Percentiles rank a stretch among this genome's conserved stretches.
phyloP scores from a whole-genome alignment of 2,113 vertebrate genomes.

The Baryphthengus martii region DNA sequence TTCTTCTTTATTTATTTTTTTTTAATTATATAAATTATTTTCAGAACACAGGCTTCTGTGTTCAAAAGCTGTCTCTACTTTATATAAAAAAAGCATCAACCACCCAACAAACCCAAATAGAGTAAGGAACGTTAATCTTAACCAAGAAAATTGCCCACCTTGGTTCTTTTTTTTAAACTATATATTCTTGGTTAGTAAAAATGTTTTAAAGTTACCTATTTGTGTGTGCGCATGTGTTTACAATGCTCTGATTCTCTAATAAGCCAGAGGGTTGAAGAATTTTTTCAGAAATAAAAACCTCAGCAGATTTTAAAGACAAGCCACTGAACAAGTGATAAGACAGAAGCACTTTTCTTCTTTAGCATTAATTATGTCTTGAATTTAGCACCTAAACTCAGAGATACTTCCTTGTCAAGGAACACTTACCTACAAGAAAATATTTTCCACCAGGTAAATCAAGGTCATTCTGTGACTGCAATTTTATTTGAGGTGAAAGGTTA shows the following conservation, averaged over 20 bases:
- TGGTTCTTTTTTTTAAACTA: neutral
- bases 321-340: neutral
- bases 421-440: neutral
- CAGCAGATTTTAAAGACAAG: neutral
- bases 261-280: neutral
- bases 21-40: neutral
- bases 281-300: neutral
- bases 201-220: neutral
- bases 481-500: neutral
- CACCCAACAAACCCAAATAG: neutral
- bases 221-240: neutral
- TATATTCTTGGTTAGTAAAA: neutral
- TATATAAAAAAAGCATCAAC: neutral
- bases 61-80: neutral
- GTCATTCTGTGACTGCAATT: neutral
- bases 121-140: neutral
- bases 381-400: neutral
- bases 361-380: neutral
- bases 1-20: neutral
- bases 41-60: neutral
- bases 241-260: neutral
- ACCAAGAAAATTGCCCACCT: neutral
- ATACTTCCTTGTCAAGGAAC: neutral
- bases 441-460: neutral
- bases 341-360: neutral